Conservation (phyloP, 2,888 invertebrate species). For the Bimastos eiseni region DNA sequence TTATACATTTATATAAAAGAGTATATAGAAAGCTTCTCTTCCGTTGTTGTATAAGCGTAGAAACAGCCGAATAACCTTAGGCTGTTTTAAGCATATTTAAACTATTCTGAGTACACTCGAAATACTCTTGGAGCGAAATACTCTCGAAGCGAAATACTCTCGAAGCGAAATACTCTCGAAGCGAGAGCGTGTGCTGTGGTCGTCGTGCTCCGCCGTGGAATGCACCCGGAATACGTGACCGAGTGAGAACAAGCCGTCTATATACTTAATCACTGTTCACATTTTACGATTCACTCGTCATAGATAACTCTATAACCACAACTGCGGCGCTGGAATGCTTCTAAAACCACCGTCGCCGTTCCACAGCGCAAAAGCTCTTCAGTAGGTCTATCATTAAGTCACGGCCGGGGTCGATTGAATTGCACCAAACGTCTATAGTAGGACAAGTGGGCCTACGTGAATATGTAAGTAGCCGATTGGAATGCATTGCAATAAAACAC, state of each 20-base stretch:
- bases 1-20: no score
- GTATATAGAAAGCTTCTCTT: no score
- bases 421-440: background rate
- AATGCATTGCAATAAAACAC: background rate
- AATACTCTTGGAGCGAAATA: background rate
- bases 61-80: background rate
- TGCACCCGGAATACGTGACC: background rate
- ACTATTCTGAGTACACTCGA: background rate
- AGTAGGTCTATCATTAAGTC: background rate
- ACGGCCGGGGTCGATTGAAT: background rate
- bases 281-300: background rate
- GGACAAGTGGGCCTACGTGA: background rate
- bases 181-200: background rate
- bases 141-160: background rate
- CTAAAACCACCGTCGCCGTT: background rate
- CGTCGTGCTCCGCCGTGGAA: background rate
- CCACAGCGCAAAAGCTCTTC: background rate
- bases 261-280: conserved; percentile 7
- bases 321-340: background rate
- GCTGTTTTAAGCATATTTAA: background rate
- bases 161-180: background rate
- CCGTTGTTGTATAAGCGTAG: background rate
- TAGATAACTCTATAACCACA: background rate
- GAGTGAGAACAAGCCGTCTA: background rate
- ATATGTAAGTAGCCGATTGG: background rate